A percentile compares a stretch with the other conserved stretches of the same genome.
These are phyloP conservation scores for Ormyrus thymus DNA, from an alignment of 2,888 invertebrate genomes.

Conservation along the genomic window DNA sequence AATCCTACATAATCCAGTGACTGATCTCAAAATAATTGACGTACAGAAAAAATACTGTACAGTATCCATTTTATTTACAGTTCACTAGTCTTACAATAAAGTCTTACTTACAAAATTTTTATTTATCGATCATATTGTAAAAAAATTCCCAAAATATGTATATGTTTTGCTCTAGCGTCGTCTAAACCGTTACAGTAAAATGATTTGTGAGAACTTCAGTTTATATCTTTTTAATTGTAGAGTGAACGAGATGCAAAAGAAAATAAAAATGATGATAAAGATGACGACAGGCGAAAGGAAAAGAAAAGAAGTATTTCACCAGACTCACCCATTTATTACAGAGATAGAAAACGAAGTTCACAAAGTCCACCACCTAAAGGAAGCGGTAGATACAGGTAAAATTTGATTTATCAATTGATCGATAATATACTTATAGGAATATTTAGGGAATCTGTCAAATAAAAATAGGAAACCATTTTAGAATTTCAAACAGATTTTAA, in stretches of 20 bases:
- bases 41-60: too few species aligned
- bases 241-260: conserved; percentile 73
- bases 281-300: conserved; percentile 69
- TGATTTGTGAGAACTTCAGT: neutral
- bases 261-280: conserved; percentile 71
- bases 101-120: too few species aligned
- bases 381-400: conserved; percentile 68
- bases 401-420: conserved; percentile 21
- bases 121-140: neutral
- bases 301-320: conserved; percentile 71
- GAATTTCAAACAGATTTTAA: neutral
- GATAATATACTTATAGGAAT: conserved; percentile 36
- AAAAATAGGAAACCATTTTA: neutral
- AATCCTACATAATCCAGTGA: too few species aligned
- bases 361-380: conserved; percentile 68
- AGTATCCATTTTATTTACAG: too few species aligned
- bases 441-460: neutral
- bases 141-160: too few species aligned
- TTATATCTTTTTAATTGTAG: conserved; percentile 56
- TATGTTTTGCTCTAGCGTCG: too few species aligned
- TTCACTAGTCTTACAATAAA: too few species aligned
- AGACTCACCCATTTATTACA: conserved; percentile 70
- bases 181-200: neutral
- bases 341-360: conserved; percentile 69
- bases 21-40: too few species aligned